Evolutionary conservation across 1,140 invertebrate species (phyloP).

Genomic region (Caenorhabditis latens): DNA sequence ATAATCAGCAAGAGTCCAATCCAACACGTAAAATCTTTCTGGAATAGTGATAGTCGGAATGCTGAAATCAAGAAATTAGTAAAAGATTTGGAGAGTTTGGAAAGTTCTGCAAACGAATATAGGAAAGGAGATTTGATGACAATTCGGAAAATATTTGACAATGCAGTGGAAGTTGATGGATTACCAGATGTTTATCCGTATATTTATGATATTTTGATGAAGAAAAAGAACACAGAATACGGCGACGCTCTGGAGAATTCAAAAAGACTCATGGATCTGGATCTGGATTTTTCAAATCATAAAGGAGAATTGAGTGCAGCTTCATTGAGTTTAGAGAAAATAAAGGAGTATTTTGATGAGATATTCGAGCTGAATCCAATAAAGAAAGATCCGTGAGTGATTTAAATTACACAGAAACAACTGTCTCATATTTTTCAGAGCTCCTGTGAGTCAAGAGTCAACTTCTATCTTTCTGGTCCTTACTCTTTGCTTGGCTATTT

Average conservation of each 20-base stretch:
- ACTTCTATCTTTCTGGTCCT: not conserved
- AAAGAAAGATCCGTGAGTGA: not conserved
- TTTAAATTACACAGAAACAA: not conserved
- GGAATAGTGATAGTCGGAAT: not conserved
- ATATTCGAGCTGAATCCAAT: not conserved
- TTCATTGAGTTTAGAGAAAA: not conserved
- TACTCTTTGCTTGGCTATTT: not conserved
- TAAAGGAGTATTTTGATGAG: not conserved
- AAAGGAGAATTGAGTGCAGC: slow-evolving; percentile 18
- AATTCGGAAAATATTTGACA: slow-evolving; percentile 1
- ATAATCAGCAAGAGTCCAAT: not conserved
- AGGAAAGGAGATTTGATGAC: not conserved
- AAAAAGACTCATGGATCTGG: not conserved
- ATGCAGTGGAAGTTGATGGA: not conserved
- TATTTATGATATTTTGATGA: not conserved
- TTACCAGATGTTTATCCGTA: slow-evolving; percentile 10
- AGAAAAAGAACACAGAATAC: not conserved
- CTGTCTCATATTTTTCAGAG: not conserved
- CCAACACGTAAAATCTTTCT: not conserved
- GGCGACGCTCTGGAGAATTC: not conserved
- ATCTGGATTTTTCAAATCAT: slow-evolving; percentile 6
- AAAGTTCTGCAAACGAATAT: not conserved
- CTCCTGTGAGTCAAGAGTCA: not conserved
- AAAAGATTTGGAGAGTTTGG: not conserved
- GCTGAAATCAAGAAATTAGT: not conserved